A percentile compares a stretch with the other conserved stretches of the same genome.
These are phyloP conservation scores for Ceratothoa steindachneri DNA, from an alignment of 2,888 invertebrate species.

Conservation along the genomic window DNA sequence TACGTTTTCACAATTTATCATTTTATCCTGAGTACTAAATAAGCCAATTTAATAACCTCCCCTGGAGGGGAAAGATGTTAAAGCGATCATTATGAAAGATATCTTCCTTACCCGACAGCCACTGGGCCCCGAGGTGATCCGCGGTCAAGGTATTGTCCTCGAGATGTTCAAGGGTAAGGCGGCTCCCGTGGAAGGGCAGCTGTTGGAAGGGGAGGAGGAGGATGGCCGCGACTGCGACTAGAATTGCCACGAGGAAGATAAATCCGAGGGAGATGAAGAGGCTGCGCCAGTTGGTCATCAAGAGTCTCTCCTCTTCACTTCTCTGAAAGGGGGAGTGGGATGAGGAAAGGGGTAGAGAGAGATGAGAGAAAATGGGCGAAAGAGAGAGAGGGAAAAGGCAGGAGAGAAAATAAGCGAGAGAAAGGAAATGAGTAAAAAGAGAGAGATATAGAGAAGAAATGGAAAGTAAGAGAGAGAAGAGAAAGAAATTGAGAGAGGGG, in stretches of 20 bases:
- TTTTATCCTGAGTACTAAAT: no score
- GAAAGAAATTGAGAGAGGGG: no score
- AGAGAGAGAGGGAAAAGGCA: no score
- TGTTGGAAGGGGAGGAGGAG: conserved; percentile 83
- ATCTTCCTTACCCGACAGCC: conserved; percentile 89
- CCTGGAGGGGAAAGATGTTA: no score
- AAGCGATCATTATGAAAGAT: no score
- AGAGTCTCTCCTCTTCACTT: background rate
- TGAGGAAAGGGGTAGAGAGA: background rate
- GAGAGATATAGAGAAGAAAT: no score
- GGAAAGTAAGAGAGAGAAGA: no score
- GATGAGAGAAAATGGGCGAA: no score
- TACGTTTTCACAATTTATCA: no score
- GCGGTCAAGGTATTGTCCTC: conserved; percentile 73
- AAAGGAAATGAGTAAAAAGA: no score
- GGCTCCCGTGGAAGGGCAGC: conserved; percentile 71
- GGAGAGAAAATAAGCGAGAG: no score
- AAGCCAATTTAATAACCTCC: no score
- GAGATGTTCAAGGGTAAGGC: conserved; percentile 74
- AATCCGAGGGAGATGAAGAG: conserved; percentile 92
- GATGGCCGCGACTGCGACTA: conserved; percentile 90
- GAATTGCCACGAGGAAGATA: conserved; percentile 83
- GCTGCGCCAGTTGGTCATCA: conserved; percentile 78
- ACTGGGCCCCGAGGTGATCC: conserved; percentile 76
- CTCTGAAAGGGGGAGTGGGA: background rate